These are phyloP conservation scores for Pseudochirops corinnae DNA, from an alignment of 2,797 vertebrate genomes.

Conservation along the genomic window DNA sequence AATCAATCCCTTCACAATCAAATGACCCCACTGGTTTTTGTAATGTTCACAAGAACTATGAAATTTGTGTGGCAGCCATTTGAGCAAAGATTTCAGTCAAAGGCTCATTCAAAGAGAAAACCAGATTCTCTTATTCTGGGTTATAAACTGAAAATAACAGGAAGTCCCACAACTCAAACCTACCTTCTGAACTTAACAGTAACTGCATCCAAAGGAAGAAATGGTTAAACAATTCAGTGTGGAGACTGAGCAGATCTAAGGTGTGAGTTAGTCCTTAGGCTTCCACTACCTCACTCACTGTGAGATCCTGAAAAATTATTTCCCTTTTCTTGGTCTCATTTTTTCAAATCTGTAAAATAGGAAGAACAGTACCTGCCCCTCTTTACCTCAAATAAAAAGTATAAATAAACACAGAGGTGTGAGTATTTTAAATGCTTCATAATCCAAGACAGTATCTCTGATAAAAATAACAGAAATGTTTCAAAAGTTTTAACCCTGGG, in stretches of 20 bases:
- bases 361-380: background rate
- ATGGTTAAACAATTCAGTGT: background rate
- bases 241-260: background rate
- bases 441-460: background rate
- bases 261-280: background rate
- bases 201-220: constrained; percentile 17
- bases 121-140: background rate
- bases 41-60: constrained; percentile 7
- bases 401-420: background rate
- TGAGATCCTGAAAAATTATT: background rate
- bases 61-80: background rate
- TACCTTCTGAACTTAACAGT: constrained; percentile 9
- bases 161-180: background rate
- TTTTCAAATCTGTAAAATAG: background rate
- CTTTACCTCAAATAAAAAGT: background rate
- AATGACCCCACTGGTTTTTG: constrained; percentile 28
- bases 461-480: constrained; percentile 11
- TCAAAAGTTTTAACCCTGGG: background rate
- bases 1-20: constrained; percentile 40
- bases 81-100: background rate
- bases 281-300: background rate
- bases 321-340: background rate
- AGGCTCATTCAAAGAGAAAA: background rate
- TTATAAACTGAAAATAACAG: background rate
- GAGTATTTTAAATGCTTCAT: background rate